Evolutionary conservation across 2,113 vertebrate genomes (phyloP).

Genomic region (Noturus placidus): DNA sequence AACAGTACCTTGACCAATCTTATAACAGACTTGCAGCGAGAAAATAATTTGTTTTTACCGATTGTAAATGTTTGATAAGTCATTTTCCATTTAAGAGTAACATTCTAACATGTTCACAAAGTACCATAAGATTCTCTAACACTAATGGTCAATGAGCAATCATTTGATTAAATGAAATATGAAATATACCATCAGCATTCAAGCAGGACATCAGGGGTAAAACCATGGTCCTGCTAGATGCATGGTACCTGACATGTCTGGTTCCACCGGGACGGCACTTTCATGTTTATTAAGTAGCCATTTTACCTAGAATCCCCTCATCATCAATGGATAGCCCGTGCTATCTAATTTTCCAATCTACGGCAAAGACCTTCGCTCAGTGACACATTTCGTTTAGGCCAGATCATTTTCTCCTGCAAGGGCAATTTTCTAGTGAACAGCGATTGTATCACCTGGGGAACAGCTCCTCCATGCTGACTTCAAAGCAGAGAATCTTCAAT

Average conservation of each 20-base stretch:
- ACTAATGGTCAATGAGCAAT: not conserved
- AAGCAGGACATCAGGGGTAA: not conserved
- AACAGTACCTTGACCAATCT: not conserved
- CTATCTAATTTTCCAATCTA: constrained; percentile 38
- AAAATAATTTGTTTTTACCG: not conserved
- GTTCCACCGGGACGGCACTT: constrained; percentile 28
- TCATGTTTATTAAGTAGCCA: constrained; percentile 56
- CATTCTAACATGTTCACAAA: not conserved
- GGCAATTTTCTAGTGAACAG: constrained; percentile 49
- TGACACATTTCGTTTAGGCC: constrained; percentile 46
- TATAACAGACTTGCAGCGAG: not conserved
- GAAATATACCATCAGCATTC: not conserved
- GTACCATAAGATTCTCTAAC: not conserved
- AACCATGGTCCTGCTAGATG: constrained; percentile 11
- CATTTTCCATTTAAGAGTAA: not conserved
- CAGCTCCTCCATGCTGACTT: constrained; percentile 42
- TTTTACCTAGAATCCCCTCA: constrained; percentile 23
- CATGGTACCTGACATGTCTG: constrained; percentile 35
- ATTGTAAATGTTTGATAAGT: too few relatives aligned
- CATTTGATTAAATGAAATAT: not conserved
- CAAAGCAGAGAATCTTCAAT: constrained; percentile 46
- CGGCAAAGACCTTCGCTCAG: constrained; percentile 27
- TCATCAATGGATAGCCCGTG: constrained; percentile 27
- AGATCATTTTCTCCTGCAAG: constrained; percentile 50
- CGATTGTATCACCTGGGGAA: constrained; percentile 35